Conservation (phyloP, 2,797 vertebrate genomes). For the Syncerus caffer region DNA sequence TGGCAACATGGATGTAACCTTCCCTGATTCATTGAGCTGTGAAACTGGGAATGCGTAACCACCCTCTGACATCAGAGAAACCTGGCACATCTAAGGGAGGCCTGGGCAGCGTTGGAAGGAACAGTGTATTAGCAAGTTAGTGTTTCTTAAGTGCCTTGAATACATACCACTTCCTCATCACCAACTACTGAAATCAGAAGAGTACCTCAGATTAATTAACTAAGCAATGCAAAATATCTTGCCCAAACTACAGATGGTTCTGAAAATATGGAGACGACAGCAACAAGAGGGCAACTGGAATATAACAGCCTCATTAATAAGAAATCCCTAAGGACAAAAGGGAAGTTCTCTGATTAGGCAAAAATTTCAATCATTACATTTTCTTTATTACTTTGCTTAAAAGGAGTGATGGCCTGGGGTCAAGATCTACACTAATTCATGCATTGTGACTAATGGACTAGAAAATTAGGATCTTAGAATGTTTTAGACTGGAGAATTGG, state of each 20-base stretch:
- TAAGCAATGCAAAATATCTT: background rate
- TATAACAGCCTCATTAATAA: constrained; percentile 33
- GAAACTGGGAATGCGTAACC: rapidly evolving
- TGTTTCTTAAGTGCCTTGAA: background rate
- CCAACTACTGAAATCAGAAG: background rate
- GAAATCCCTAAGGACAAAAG: constrained; percentile 37
- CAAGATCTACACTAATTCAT: constrained; percentile 47
- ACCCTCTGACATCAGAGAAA: no score
- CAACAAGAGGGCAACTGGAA: constrained; percentile 6
- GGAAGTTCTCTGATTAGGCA: constrained; percentile 56
- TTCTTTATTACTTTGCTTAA: constrained; percentile 51
- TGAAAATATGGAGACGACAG: constrained; percentile 42
- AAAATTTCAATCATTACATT: constrained; percentile 53
- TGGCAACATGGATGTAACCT: rapidly evolving
- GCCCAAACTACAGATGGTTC: background rate
- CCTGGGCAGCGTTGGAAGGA: background rate
- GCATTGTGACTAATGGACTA: constrained; percentile 53
- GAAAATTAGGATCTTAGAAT: constrained; percentile 62
- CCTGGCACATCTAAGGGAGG: background rate
- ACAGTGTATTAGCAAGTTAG: no score
- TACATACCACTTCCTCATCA: background rate
- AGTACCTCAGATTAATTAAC: background rate
- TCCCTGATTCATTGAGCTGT: background rate
- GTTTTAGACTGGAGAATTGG: background rate
- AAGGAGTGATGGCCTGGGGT: constrained; percentile 48